phyloP scores from a whole-genome alignment of 2,888 invertebrate species.

The Xylota sylvarum region DNA sequence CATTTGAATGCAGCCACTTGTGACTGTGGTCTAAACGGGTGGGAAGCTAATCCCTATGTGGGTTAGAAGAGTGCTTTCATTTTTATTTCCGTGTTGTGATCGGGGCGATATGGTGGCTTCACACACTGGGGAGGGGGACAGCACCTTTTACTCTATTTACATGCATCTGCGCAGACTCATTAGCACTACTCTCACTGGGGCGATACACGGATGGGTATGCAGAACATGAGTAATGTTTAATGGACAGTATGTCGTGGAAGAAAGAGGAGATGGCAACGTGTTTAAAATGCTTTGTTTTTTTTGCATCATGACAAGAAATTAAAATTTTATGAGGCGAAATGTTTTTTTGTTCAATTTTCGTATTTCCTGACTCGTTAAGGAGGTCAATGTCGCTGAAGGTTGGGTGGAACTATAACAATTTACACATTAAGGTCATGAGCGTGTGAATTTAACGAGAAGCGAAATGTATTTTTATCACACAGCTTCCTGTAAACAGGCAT shows the following conservation, averaged over 20 bases:
- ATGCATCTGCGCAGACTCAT: neutral
- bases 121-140: neutral
- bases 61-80: constrained; percentile 39
- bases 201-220: neutral
- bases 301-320: constrained; percentile 11
- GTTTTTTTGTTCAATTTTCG: constrained; percentile 3
- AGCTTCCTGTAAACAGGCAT: neutral
- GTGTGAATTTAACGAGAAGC: neutral
- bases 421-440: constrained; percentile 26
- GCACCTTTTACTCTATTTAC: constrained; percentile 21
- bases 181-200: constrained; percentile 33
- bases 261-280: constrained; percentile 7
- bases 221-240: neutral
- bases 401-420: constrained; percentile 13
- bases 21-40: constrained; percentile 1
- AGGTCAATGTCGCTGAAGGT: constrained; percentile 27
- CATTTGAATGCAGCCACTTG: constrained; percentile 49
- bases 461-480: neutral
- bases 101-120: neutral
- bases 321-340: constrained; percentile 15
- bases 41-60: constrained; percentile 50
- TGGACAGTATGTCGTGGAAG: constrained; percentile 41
- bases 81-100: constrained; percentile 40
- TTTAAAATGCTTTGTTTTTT: constrained; percentile 1
- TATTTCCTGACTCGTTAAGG: constrained; percentile 21